Base-by-base conservation (phyloP, 2,113 vertebrate genomes). In the Scytalopus superciliaris region DNA sequence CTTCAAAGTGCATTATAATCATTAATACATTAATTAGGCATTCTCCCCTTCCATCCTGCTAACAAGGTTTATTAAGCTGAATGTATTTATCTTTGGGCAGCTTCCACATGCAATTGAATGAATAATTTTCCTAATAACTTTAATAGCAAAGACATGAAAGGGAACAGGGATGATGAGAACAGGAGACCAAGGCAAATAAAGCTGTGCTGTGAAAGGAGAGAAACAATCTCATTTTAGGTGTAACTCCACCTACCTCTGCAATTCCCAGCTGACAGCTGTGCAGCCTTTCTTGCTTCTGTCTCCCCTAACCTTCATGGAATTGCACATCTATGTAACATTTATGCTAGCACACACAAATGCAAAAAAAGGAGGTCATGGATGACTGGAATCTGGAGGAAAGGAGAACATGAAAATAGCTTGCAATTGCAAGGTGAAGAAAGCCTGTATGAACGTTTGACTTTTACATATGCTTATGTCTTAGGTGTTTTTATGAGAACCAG, bases 41-140 rank as follows among this genome's bases (percentile, higher is more conserved):
- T 91, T 95, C 67, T 90, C n/a, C 52, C 59, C 63, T 96, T 97
- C 89, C 66, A 95, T 96, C 79, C 92, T 92, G 87, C 92, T 95
- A 96, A 96, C 76, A 85, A 78, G 92, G 56, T 96, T 96, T 96
- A 97, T 96, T 97, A 97, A 93, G 89, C 84, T 93, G 93, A 87
- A 94, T 77, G 79, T 94, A 91, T 97, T 96, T 96, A 89, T 96
- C 92, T 97, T 96, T 93, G 93, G 73, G 90, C 95, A 94, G 89
- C 92, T 89, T 94, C 90, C 87, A 82, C 81, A 76, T 92, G 94
- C 87, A 96, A 94, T 81, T 89, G 86, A 95, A 96, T 94, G 69
- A 93, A 92, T 93, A 91, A 90, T 96, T 93, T 97, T 96, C 73
- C 37, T 96, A 91, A 94, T 93, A 96, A 93, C 86, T 87, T 93